Base-by-base conservation (phyloP, 1,140 invertebrate genomes). In the Aleiodes sp. region DNA sequence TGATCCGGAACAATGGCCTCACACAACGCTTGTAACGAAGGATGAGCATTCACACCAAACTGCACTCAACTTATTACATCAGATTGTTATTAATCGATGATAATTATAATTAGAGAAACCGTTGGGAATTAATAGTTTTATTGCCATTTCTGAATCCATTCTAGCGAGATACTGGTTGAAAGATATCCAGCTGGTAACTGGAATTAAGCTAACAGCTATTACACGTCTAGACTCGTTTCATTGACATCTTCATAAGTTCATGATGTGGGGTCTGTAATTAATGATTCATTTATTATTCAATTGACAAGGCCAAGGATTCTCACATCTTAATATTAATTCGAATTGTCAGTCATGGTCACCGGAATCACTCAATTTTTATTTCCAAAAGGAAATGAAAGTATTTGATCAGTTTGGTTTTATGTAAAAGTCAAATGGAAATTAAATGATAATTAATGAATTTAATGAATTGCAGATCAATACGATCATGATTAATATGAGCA, bases 51-150 rank as follows among this genome's bases (percentile, higher is more conserved):
- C 14, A 16, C 14, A 16, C 19, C 39, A 4, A 43, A 43, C 7
- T 39, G 14, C 2, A 39, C 35, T 39, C 2, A 1, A 7, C 26
- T n/a, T 9, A 31, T 71, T 70, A 52, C 68, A 37, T 69, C 62
- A 69, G 41, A 16, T 2, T n/a, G 19, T 28, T 62, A 74, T 76
- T 71, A 73, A 74, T 70, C 57, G 60, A 63, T 70, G 64, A 71
- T 71, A 71, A 75, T 73, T 73, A 70, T 73, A 77, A 75, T 73
- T 70, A 76, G 21, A 68, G 73, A 73, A 76, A 74, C 75, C 64
- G 69, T 29, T 65, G 41, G 7, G 10, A 14, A 28, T 10, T 12
- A 16, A 43, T 41, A 73, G 43, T 73, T 77, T 75, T 75, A 75
- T 76, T 60, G 76, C 39, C 33, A 77, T 75, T 73, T 64, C 24